Conservation (phyloP, 2,888 invertebrate genomes). For the Dorcus hopei region DNA sequence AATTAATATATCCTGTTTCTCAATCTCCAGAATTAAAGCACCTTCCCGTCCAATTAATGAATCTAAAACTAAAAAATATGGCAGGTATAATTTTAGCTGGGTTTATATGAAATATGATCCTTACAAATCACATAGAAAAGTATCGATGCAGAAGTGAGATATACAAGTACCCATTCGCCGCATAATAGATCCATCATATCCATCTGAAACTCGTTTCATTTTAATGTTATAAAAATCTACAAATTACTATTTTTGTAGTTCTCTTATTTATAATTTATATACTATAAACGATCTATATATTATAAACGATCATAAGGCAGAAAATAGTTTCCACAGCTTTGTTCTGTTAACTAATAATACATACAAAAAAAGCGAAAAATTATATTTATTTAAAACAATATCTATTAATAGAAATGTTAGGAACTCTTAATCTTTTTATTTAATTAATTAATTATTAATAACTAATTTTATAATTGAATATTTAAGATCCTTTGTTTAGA, state of each 20-base stretch:
- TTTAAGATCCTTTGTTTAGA: too few relatives aligned
- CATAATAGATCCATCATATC: too few relatives aligned
- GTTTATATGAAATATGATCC: not conserved
- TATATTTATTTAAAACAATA: too few relatives aligned
- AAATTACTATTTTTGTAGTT: constrained; percentile 14
- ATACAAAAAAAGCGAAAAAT: too few relatives aligned
- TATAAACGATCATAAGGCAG: constrained; percentile 14
- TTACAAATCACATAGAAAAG: not conserved
- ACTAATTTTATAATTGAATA: too few relatives aligned
- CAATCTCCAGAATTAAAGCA: too few relatives aligned
- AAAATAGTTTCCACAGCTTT: constrained; percentile 15
- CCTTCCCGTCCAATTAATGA: not conserved
- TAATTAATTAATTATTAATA: too few relatives aligned
- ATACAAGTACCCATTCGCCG: not conserved
- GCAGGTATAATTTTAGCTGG: not conserved
- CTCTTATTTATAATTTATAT: constrained; percentile 12
- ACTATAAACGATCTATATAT: too few relatives aligned
- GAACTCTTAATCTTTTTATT: too few relatives aligned
- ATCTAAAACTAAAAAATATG: not conserved
- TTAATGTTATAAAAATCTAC: constrained; percentile 15
- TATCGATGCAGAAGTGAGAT: not conserved
- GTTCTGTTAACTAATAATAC: constrained; percentile 1
- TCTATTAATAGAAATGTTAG: too few relatives aligned
- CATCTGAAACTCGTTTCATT: constrained; percentile 3
- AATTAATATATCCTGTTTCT: too few relatives aligned